A percentile compares a stretch with the other conserved stretches of the same genome.
Conservation (phyloP, 2,797 vertebrate species). For the Coranthus polyacanthus region DNA sequence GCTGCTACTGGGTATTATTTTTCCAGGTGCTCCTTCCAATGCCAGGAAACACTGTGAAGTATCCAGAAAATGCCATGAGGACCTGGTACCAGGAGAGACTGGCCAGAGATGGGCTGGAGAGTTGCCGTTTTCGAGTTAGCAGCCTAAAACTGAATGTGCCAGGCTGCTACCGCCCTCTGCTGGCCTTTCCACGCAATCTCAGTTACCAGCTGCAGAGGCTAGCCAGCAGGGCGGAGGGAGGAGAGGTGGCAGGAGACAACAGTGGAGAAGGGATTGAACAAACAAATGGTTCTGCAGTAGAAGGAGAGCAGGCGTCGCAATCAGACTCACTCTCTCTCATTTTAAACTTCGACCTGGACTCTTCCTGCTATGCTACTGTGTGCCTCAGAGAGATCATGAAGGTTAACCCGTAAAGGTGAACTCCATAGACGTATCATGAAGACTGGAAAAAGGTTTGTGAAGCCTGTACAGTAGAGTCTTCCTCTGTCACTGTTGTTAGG, state of each 20-base stretch:
- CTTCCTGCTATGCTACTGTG: constrained; percentile 95
- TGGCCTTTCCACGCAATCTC: constrained; percentile 89
- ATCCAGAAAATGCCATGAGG: constrained; percentile 90
- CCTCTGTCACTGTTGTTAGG: no score
- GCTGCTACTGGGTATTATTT: background rate
- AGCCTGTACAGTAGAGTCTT: no score
- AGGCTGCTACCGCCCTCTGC: constrained; percentile 92
- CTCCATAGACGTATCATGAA: background rate
- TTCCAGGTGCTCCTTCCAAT: constrained; percentile 94
- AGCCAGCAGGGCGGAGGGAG: constrained; percentile 28
- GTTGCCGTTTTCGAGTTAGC: constrained; percentile 88
- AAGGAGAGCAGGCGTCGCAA: constrained; percentile 15
- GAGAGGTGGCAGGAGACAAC: constrained; percentile 16
- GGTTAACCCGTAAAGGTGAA: constrained; percentile 81
- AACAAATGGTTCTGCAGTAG: background rate
- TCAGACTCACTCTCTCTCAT: constrained; percentile 71
- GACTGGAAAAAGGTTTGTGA: no score
- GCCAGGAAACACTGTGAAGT: constrained; percentile 92
- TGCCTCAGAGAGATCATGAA: constrained; percentile 97
- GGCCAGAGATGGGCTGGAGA: constrained; percentile 85
- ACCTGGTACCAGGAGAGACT: constrained; percentile 91
- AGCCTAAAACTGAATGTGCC: constrained; percentile 92
- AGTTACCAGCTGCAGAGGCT: constrained; percentile 80
- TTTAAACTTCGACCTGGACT: constrained; percentile 91
- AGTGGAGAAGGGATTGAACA: constrained; percentile 2